phyloP scores from a whole-genome alignment of 2,888 invertebrate genomes.

The Drosophila peninsularis region DNA sequence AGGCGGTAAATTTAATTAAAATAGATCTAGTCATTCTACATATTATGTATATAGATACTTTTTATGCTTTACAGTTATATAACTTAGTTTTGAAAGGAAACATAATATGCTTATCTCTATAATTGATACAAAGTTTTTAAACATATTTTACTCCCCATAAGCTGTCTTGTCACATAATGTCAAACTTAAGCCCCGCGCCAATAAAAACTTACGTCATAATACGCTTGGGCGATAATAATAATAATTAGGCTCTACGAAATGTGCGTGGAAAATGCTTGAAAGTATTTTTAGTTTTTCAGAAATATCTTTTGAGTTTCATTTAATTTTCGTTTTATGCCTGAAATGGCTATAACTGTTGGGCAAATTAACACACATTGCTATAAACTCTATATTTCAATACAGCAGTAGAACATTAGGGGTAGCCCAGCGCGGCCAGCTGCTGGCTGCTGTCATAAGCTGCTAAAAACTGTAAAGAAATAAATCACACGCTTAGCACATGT shows the following conservation, averaged over 20 bases:
- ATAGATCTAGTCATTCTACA: neutral
- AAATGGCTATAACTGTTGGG: neutral
- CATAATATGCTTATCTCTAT: conserved; percentile 3
- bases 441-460: neutral
- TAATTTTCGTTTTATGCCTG: neutral
- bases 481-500: neutral
- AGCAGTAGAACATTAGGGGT: conserved; percentile 10
- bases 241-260: neutral
- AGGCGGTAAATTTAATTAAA: neutral
- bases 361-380: neutral
- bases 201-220: conserved; percentile 18
- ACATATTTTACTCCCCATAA: conserved; percentile 5
- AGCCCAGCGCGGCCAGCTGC: conserved; percentile 2
- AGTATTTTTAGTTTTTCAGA: neutral
- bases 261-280: neutral
- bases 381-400: neutral
- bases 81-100: too few species aligned
- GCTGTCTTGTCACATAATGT: conserved; percentile 11
- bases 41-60: neutral
- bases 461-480: neutral
- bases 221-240: conserved; percentile 1
- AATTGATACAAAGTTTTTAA: neutral
- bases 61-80: neutral
- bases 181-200: neutral
- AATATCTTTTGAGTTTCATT: neutral